Evolutionary conservation across 2,113 vertebrate genomes (phyloP).

Genomic region (Brachyistius frenatus): DNA sequence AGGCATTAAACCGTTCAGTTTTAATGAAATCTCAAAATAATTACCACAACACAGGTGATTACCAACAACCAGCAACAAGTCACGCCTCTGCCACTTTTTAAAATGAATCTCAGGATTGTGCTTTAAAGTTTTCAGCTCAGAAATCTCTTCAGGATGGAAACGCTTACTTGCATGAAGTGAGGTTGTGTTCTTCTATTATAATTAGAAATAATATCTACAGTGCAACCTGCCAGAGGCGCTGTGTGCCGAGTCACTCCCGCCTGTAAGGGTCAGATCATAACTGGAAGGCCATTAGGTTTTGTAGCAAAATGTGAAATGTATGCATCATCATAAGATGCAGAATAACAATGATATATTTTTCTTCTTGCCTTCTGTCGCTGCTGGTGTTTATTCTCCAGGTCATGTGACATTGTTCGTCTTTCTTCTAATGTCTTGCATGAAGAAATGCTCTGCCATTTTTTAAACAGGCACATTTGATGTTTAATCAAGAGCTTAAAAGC

Average conservation of each 20-base stretch:
- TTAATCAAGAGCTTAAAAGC: no score
- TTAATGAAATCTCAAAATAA: slow-evolving; percentile 51
- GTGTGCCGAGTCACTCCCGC: not conserved
- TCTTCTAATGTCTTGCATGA: no score
- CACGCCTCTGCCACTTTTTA: not conserved
- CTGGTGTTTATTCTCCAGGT: not conserved
- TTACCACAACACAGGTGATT: slow-evolving; percentile 1
- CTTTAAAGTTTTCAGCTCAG: not conserved
- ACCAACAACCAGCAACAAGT: not conserved
- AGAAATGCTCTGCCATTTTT: no score
- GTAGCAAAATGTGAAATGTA: not conserved
- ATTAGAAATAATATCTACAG: not conserved
- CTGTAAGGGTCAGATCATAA: not conserved
- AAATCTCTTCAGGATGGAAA: slow-evolving; percentile 1
- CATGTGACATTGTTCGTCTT: not conserved
- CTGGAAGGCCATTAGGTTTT: not conserved
- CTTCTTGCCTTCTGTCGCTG: not conserved
- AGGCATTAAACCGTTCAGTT: slow-evolving; percentile 6
- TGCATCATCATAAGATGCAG: not conserved
- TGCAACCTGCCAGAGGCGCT: not conserved
- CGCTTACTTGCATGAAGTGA: not conserved
- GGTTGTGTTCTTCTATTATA: slow-evolving; percentile 1
- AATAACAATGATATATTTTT: not conserved
- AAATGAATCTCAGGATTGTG: not conserved
- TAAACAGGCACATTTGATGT: no score